phyloP scores from a whole-genome alignment of 2,888 invertebrate species.

The Yponomeuta sedellus region DNA sequence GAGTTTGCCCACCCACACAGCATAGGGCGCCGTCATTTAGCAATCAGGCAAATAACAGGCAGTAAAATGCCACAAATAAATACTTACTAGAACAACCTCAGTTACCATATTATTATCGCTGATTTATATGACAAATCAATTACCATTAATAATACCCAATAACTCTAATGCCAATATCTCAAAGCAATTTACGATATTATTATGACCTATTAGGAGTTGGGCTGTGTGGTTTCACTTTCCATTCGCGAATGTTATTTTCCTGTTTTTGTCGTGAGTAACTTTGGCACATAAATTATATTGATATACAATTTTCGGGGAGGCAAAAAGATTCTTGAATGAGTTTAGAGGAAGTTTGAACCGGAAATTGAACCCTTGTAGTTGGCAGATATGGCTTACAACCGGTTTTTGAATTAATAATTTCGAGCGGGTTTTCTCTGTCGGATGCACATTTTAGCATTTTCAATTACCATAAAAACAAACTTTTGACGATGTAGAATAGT shows the following conservation, averaged over 20 bases:
- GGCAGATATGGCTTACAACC: too few species aligned
- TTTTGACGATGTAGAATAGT: too few species aligned
- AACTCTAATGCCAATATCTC: conserved; percentile 9
- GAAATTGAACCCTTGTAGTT: too few species aligned
- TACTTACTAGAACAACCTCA: not conserved
- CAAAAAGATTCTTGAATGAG: too few species aligned
- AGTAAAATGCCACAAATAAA: not conserved
- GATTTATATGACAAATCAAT: conserved; percentile 14
- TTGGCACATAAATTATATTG: not conserved
- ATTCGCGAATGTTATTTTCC: not conserved
- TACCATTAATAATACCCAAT: conserved; percentile 9
- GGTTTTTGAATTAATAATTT: too few species aligned
- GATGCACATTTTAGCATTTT: too few species aligned
- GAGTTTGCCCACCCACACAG: not conserved
- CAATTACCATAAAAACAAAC: too few species aligned
- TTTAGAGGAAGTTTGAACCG: too few species aligned
- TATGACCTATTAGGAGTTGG: conserved; percentile 6
- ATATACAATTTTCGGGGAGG: not conserved
- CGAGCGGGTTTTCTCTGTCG: too few species aligned
- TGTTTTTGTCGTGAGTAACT: not conserved
- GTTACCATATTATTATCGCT: not conserved
- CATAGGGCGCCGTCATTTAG: not conserved
- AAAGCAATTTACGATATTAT: conserved; percentile 10
- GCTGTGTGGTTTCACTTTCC: not conserved
- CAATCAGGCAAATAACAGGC: not conserved